Percentiles rank a stretch among this genome's conserved stretches.
Conservation (phyloP, 2,113 vertebrate genomes). For the Xenopus laevis region DNA sequence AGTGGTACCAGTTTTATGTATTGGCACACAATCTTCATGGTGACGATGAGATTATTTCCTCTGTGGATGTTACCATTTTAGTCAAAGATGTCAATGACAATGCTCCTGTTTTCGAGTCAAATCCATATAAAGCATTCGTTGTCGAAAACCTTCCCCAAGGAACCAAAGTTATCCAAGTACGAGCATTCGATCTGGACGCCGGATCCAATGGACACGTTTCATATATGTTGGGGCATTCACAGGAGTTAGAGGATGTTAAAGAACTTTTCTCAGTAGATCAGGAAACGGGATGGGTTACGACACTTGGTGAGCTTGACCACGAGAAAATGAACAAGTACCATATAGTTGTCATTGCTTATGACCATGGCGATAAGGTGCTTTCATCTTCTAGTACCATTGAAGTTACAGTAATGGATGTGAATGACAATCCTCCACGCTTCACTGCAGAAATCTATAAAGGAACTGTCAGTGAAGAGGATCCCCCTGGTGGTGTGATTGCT, state of each 20-base stretch:
- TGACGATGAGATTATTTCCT: slow-evolving; percentile 70
- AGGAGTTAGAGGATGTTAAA: slow-evolving; percentile 64
- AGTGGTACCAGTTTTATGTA: slow-evolving; percentile 93
- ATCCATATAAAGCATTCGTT: slow-evolving; percentile 82
- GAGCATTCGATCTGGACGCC: slow-evolving; percentile 84
- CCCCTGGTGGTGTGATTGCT: slow-evolving; percentile 84
- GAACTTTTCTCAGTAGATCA: slow-evolving; percentile 82
- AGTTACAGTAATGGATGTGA: slow-evolving; percentile 86
- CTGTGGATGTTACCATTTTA: slow-evolving; percentile 83
- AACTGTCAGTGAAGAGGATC: slow-evolving; percentile 94
- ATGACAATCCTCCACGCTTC: slow-evolving; percentile 91
- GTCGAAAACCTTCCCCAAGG: slow-evolving; percentile 88
- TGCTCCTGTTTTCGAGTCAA: slow-evolving; percentile 82
- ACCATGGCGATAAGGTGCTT: slow-evolving; percentile 82
- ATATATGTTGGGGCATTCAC: slow-evolving; percentile 80
- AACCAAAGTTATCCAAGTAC: slow-evolving; percentile 82
- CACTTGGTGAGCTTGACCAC: slow-evolving; percentile 87
- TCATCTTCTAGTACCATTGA: slow-evolving; percentile 75
- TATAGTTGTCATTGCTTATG: slow-evolving; percentile 77
- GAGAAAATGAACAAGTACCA: slow-evolving; percentile 73
- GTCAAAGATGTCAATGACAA: slow-evolving; percentile 94
- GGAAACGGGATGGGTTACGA: slow-evolving; percentile 92
- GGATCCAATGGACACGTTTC: slow-evolving; percentile 83
- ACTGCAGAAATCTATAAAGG: slow-evolving; percentile 96
- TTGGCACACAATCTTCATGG: slow-evolving; percentile 67